Evolutionary conservation across 2,113 vertebrate species (phyloP).

Genomic region (Chelonoidis abingdonii): DNA sequence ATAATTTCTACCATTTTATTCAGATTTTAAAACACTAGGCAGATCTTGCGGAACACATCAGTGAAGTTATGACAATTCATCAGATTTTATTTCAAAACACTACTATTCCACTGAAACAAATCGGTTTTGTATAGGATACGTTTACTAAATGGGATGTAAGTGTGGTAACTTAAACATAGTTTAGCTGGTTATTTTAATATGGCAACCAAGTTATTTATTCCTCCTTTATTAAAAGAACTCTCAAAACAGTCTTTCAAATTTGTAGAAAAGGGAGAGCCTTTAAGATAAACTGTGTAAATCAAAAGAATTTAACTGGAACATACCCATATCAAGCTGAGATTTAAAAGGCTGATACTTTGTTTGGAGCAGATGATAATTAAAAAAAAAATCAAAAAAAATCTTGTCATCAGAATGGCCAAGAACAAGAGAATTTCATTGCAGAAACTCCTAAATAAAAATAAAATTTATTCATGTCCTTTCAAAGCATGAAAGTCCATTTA

Average conservation of each 20-base stretch:
- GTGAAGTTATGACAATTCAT: too few species aligned
- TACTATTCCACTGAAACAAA: neutral
- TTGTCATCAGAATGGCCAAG: neutral
- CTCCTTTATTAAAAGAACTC: neutral
- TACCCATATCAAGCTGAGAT: neutral
- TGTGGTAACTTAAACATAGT: neutral
- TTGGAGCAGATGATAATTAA: too few species aligned
- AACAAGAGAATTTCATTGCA: neutral
- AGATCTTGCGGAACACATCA: neutral
- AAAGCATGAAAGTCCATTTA: neutral
- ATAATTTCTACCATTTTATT: neutral
- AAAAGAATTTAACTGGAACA: neutral
- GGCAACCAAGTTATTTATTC: neutral
- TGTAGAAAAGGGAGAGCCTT: neutral
- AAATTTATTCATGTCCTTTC: conserved; percentile 12
- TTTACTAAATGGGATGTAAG: neutral
- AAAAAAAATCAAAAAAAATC: neutral
- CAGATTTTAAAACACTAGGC: neutral
- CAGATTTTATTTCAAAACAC: neutral
- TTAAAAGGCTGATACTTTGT: neutral
- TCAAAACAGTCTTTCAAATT: neutral
- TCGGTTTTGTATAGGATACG: neutral
- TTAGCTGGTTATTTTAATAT: neutral
- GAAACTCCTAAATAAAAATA: neutral
- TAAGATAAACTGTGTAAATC: neutral